phyloP scores from a whole-genome alignment of 2,888 invertebrate species.

The Hydraecia micacea region DNA sequence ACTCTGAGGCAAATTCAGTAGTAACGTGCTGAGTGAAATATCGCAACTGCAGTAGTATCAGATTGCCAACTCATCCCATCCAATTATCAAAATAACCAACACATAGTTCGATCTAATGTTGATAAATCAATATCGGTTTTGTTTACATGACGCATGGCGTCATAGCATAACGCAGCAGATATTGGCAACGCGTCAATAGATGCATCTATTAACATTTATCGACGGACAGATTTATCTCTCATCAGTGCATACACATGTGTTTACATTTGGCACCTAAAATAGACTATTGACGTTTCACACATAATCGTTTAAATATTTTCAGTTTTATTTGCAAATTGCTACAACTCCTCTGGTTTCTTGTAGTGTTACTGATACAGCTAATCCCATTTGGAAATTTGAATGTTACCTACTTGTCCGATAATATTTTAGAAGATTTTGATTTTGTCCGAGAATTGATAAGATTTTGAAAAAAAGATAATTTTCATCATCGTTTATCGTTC shows the following conservation, averaged over 20 bases:
- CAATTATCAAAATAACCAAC: slow-evolving; percentile 31
- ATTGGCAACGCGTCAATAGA: slow-evolving; percentile 64
- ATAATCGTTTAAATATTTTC: slow-evolving; percentile 5
- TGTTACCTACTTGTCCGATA: not conserved
- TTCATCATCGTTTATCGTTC: not conserved
- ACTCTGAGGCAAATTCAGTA: slow-evolving; percentile 23
- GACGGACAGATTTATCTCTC: slow-evolving; percentile 53
- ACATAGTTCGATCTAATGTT: slow-evolving; percentile 25
- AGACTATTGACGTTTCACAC: slow-evolving; percentile 41
- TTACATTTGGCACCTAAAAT: slow-evolving; percentile 62
- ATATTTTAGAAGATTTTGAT: not conserved
- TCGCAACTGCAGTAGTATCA: slow-evolving; percentile 41
- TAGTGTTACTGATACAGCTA: slow-evolving; percentile 12
- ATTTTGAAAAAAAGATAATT: not conserved
- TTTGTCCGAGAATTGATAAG: not conserved
- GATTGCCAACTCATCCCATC: slow-evolving; percentile 45
- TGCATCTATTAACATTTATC: slow-evolving; percentile 57
- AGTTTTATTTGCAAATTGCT: slow-evolving; percentile 11
- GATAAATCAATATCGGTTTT: slow-evolving; percentile 49
- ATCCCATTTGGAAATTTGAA: not conserved
- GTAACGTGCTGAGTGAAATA: slow-evolving; percentile 34
- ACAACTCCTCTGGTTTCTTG: not conserved
- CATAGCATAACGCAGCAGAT: slow-evolving; percentile 44
- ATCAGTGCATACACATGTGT: slow-evolving; percentile 57
- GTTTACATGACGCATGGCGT: slow-evolving; percentile 56